Percentiles rank a stretch among this genome's conserved stretches.
Evolutionary conservation across 2,113 vertebrate species (phyloP).

Genomic region (Pristiophorus japonicus): DNA sequence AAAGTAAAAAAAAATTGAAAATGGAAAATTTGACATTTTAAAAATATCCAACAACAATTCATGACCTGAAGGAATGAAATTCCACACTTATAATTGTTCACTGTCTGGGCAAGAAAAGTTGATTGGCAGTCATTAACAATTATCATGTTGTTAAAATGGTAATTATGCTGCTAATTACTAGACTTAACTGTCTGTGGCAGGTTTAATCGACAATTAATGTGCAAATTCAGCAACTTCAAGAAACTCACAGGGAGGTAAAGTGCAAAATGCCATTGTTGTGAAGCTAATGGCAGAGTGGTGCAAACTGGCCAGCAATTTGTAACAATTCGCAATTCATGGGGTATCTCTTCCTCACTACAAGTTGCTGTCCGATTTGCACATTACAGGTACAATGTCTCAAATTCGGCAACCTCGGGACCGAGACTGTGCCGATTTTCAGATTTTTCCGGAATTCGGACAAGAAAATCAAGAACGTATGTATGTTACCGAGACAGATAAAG

Average conservation of each 20-base stretch:
- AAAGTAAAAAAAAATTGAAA: not conserved
- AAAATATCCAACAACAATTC: not conserved
- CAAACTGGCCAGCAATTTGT: not conserved
- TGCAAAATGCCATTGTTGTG: not conserved
- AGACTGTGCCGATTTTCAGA: no score
- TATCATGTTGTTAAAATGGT: not conserved
- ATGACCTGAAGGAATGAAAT: not conserved
- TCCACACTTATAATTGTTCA: not conserved
- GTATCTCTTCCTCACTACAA: not conserved
- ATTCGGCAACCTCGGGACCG: no score
- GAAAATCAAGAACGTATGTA: no score
- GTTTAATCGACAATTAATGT: not conserved
- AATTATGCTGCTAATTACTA: not conserved
- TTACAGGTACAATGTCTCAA: no score
- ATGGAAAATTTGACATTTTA: not conserved
- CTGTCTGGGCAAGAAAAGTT: not conserved
- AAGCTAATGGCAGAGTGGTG: not conserved
- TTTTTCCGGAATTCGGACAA: no score
- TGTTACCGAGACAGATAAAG: no score
- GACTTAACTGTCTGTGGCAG: not conserved
- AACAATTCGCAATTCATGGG: not conserved
- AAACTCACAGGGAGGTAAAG: not conserved
- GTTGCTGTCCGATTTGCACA: not conserved
- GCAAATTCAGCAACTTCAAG: not conserved
- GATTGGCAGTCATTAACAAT: not conserved